Percentiles rank a stretch among this genome's conserved stretches.
Conservation (phyloP, 92 coral and sea anemone species). For the Actinostola sp. region DNA sequence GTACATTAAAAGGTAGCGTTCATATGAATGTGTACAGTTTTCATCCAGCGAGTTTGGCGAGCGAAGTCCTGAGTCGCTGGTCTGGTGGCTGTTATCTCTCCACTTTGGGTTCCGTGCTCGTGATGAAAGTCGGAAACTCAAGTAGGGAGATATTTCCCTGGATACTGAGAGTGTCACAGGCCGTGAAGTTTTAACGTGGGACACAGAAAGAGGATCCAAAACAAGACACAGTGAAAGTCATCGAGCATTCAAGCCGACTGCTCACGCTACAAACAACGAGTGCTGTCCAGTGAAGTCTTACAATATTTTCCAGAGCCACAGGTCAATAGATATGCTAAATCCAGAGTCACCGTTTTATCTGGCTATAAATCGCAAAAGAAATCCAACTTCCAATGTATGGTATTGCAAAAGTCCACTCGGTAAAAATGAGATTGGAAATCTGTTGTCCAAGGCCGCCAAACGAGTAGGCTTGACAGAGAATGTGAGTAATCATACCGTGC, state of each 20-base stretch:
- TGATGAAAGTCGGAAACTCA: conserved; percentile 34
- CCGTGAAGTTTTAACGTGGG: conserved; percentile 40
- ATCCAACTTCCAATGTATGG: conserved; percentile 23
- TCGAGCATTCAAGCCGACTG: conserved; percentile 53
- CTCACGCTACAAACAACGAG: conserved; percentile 37
- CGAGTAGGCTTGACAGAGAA: conserved; percentile 48
- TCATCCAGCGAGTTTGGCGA: conserved; percentile 41
- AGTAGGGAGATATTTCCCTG: conserved; percentile 34
- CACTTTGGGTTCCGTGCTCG: conserved; percentile 45
- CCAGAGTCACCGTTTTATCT: conserved; percentile 18
- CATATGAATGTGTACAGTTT: too few relatives aligned
- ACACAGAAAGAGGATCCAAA: conserved; percentile 48
- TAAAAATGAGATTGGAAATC: conserved; percentile 48
- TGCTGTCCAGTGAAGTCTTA: conserved; percentile 53
- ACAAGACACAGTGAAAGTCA: conserved; percentile 47
- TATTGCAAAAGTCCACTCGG: conserved; percentile 45
- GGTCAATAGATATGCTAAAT: conserved; percentile 45
- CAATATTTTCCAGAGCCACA: conserved; percentile 39
- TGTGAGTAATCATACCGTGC: conserved; percentile 44
- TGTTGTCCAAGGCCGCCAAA: conserved; percentile 41
- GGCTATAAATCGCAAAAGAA: conserved; percentile 24
- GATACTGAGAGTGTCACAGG: conserved; percentile 9
- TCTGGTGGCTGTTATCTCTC: conserved; percentile 47
- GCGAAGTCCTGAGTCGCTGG: conserved; percentile 20
- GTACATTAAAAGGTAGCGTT: too few relatives aligned